phyloP scores from a whole-genome alignment of 2,113 vertebrate species.

The Etia nguti region DNA sequence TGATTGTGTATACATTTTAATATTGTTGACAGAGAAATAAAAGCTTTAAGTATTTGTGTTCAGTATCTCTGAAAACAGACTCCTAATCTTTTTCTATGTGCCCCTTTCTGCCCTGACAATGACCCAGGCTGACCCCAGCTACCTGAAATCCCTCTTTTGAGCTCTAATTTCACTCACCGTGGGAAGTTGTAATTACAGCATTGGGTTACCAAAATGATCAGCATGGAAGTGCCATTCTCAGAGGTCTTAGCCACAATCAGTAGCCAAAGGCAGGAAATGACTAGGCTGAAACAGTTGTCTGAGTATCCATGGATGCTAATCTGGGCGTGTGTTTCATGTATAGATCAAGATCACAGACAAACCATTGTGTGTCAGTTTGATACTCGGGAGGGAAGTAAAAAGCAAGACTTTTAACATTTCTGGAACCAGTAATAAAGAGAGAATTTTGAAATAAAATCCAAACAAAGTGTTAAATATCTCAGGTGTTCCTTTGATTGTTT shows the following conservation, averaged over 20 bases:
- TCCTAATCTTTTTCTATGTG: background rate
- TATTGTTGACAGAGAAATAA: background rate
- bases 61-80: background rate
- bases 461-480: background rate
- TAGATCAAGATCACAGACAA: background rate
- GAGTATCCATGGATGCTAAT: background rate
- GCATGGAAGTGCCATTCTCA: conserved; percentile 17
- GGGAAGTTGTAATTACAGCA: conserved; percentile 65
- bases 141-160: conserved; percentile 40
- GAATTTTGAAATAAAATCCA: background rate
- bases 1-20: background rate
- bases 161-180: conserved; percentile 59
- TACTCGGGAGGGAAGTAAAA: background rate
- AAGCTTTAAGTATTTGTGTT: background rate
- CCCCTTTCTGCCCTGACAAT: conserved; percentile 23
- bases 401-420: background rate
- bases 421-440: background rate
- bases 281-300: background rate
- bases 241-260: conserved; percentile 6
- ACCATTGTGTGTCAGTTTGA: background rate
- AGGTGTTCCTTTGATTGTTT: background rate
- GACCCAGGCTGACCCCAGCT: conserved; percentile 12
- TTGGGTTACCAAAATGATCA: conserved; percentile 53
- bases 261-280: conserved; percentile 8
- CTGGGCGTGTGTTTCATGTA: background rate